Evolutionary conservation across 2,113 vertebrate species (phyloP), one percentile per base, ranked within the genome.

Genomic region (Tychaedon coryphoeus): DNA sequence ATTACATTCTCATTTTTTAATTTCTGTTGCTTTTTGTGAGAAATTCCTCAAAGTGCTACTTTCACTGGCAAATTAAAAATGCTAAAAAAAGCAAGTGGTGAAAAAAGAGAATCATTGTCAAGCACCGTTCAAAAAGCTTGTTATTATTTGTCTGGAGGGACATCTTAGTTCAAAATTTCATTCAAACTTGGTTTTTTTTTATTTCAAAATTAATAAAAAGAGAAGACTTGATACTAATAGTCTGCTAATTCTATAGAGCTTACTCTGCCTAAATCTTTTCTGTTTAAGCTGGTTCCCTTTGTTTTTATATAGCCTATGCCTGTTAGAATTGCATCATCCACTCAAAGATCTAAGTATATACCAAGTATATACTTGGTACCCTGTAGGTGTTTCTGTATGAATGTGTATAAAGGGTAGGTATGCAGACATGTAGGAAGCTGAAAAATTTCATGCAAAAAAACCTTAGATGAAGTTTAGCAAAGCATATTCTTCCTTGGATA

Each of bases 1-100:
- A 95, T 94, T 96, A 95, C 78, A 78, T 82, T 88, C 75, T 74
- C 65, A 70, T 78, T 97, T 95, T 95, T 95, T 34, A 95, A 95
- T 97, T 97, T 91, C 83, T 95, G 58, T 83, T 92, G 56, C 80
- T 94, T 85, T 95, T 91, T 95, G 73, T 48, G 38, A 67, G 36
- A 93, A 94, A 79, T 71, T 72, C 75, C 95, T 95, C 82, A 89
- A 97, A 97, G 87, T 94, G 66, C 45, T 90, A 87, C 82, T 91
- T 88, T 86, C n/a, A 43, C 61, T 93, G 58, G 77, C 75, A 95
- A 92, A 92, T 94, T 96, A 92, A 48, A 96, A 85, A 92, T 86
- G 70, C 43, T 85, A 92, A 85, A 80, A 97, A 96, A 86, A 87
- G 25, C 66, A 94, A 94, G n/a, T 19, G 10, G 40, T 90, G 66